Base-by-base conservation (phyloP, 2,113 vertebrate species). In the Oophaga pumilio region DNA sequence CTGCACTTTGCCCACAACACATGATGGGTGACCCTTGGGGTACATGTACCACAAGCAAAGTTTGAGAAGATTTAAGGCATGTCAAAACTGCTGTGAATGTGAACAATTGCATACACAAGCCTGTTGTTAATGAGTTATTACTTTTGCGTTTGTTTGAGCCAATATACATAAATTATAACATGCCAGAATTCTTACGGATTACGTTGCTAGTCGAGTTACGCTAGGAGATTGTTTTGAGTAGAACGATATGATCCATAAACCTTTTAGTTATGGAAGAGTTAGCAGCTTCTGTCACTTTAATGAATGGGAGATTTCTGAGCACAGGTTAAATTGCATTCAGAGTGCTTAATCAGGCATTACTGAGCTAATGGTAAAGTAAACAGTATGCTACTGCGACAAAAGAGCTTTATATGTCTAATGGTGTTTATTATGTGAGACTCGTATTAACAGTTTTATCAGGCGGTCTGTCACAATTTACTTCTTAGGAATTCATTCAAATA, bases 201-300 rank as follows among this genome's bases (percentile, higher is more conserved):
- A 20, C 22, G 15, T 60, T 76, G 68, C 26, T 43, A 76, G 53
- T 85, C 18, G 15, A 28, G 2, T 33, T 50, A 60, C 59, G 53
- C 52, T 20, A 43, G 17, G 50, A 56, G n/a, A 53, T 84, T 71
- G 66, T 69, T 74, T 60, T 85, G 17, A 74, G 56, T 76, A 74
- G 68, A 33, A 26, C 15, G 76, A 76, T 73, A 74, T 85, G 52
- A 85, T 85, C 28, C 28, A 60, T 59, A 76, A 85, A 85, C 83
- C 69, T 85, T 85, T 85, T 85, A 85, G 83, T 68, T 57, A 85
- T 74, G 83, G 69, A 85, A 74, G 68, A 85, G 28, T 85, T 85
- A 60, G 83, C 83, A 85, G 56, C 68, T 43, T 52, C 69, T 74
- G 69, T 85, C 69, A 85, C 69, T 60, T 13, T 85, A 74, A 85